These are phyloP conservation scores for Notolepis coatsorum DNA, from an alignment of 2,797 vertebrate species.

Conservation along the genomic window DNA sequence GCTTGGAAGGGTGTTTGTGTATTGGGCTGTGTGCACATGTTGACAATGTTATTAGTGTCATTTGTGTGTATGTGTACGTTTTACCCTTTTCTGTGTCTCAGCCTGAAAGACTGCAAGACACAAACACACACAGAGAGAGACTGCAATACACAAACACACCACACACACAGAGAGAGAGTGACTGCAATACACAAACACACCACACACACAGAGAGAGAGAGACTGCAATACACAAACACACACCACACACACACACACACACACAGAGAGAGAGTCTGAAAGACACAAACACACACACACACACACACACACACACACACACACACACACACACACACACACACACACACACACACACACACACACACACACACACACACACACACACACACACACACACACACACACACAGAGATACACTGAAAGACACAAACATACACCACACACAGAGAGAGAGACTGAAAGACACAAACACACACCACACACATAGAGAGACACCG, in stretches of 20 bases:
- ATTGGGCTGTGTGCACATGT: background rate
- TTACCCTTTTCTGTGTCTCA: slow-evolving; percentile 31
- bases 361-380: too few species aligned
- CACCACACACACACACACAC: background rate
- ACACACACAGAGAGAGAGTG: background rate
- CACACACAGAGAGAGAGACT: slow-evolving; percentile 39
- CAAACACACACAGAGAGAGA: slow-evolving; percentile 31
- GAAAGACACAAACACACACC: slow-evolving; percentile 33
- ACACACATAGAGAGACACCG: slow-evolving; percentile 39
- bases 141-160: background rate
- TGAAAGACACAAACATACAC: background rate
- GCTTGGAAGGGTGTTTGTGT: background rate
- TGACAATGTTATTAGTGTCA: background rate
- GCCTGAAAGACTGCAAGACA: slow-evolving; percentile 29
- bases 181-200: background rate
- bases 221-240: background rate
- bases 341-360: slow-evolving; percentile 39
- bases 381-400: too few species aligned
- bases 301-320: background rate
- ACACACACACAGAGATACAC: background rate
- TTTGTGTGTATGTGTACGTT: slow-evolving; percentile 19
- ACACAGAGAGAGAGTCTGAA: background rate
- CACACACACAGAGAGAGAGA: background rate
- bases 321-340: background rate
- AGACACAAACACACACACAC: background rate